These are phyloP conservation scores for Vulpes ferrilata DNA, from an alignment of 2,113 vertebrate genomes.

Conservation along the genomic window DNA sequence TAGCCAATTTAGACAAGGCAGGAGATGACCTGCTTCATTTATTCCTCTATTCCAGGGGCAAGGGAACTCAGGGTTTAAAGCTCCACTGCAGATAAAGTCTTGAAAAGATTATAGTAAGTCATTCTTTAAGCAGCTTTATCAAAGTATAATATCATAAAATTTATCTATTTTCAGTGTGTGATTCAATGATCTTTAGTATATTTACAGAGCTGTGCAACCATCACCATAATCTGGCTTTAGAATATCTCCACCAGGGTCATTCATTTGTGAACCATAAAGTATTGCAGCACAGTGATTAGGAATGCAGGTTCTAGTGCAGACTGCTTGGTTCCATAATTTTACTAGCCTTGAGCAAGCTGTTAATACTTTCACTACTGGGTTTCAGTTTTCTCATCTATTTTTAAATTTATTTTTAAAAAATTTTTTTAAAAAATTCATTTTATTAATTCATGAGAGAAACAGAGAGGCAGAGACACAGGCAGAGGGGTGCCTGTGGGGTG, in stretches of 20 bases:
- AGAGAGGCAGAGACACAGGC: no score
- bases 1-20: not conserved
- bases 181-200: not conserved
- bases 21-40: not conserved
- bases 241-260: not conserved
- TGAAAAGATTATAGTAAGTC: constrained; percentile 12
- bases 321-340: not conserved
- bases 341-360: not conserved
- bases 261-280: not conserved
- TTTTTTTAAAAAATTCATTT: no score
- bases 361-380: not conserved
- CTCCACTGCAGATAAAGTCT: not conserved
- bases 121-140: not conserved
- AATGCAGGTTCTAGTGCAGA: not conserved
- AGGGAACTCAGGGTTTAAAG: not conserved
- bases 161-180: not conserved
- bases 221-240: not conserved
- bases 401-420: no score
- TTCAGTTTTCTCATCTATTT: not conserved
- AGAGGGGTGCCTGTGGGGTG: no score
- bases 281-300: not conserved
- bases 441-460: no score
- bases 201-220: not conserved
- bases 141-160: constrained; percentile 22
- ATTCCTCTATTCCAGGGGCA: not conserved